Evolutionary conservation across 30 jellyfish, hydroid and myxozoan species (phyloP).

Genomic region (Mastigias papua): DNA sequence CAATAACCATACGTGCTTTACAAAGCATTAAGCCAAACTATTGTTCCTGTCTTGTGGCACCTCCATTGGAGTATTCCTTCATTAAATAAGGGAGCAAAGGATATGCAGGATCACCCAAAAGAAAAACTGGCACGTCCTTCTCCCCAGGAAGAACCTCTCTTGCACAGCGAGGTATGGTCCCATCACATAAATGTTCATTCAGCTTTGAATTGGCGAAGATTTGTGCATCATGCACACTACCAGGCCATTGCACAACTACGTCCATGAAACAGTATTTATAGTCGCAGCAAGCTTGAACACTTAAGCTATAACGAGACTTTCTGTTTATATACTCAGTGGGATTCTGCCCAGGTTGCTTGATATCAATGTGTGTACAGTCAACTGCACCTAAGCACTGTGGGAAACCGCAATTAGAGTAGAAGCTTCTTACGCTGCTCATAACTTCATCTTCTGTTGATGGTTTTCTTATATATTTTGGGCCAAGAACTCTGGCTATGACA

Average conservation of each 20-base stretch:
- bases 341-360: too few species aligned
- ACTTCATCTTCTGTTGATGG: too few species aligned
- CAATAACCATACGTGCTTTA: conserved; percentile 63
- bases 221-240: conserved; percentile 52
- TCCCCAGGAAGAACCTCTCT: too few species aligned
- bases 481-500: not conserved
- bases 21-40: conserved; percentile 56
- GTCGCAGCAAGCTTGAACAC: conserved; percentile 46
- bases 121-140: not conserved
- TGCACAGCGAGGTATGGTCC: not conserved
- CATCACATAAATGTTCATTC: not conserved
- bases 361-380: too few species aligned
- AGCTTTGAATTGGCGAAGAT: not conserved
- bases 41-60: conserved; percentile 23
- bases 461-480: too few species aligned
- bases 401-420: too few species aligned
- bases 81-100: conserved; percentile 21
- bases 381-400: too few species aligned
- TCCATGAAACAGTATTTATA: not conserved
- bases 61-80: conserved; percentile 36
- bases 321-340: too few species aligned
- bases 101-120: conserved; percentile 37
- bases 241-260: conserved; percentile 52
- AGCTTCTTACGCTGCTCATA: too few species aligned
- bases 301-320: conserved; percentile 6